Conservation (phyloP, 2,888 invertebrate species). For the Tetrapedia diversipes region DNA sequence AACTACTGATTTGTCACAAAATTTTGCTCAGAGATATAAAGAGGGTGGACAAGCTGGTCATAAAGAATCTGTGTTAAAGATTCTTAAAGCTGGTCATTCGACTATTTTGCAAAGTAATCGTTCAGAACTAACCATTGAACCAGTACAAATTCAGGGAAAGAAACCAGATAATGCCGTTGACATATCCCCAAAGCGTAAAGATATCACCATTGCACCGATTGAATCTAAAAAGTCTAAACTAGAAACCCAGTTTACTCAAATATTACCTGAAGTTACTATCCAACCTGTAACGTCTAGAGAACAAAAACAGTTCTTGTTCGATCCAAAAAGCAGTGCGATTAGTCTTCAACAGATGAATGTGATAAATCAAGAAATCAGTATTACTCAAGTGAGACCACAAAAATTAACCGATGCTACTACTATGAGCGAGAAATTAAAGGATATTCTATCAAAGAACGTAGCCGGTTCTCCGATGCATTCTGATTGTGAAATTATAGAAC, state of each 20-base stretch:
- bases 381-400: constrained; percentile 76
- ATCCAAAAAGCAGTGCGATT: constrained; percentile 70
- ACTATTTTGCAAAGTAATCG: constrained; percentile 68
- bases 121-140: constrained; percentile 77
- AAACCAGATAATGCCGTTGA: constrained; percentile 63
- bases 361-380: constrained; percentile 80
- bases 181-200: constrained; percentile 76
- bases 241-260: constrained; percentile 77
- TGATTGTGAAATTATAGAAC: constrained; percentile 81
- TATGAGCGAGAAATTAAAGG: constrained; percentile 76
- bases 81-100: constrained; percentile 69
- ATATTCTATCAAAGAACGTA: constrained; percentile 69
- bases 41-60: constrained; percentile 52
- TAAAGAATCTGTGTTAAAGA: constrained; percentile 66
- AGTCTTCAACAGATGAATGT: constrained; percentile 78
- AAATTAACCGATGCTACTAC: constrained; percentile 64
- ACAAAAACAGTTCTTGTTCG: constrained; percentile 69
- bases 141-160: constrained; percentile 67
- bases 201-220: constrained; percentile 75
- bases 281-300: constrained; percentile 76
- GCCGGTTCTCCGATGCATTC: constrained; percentile 71
- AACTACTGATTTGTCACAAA: constrained; percentile 36
- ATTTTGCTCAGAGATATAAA: constrained; percentile 61
- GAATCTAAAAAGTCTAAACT: constrained; percentile 79
- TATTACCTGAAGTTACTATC: constrained; percentile 79